phyloP scores from a whole-genome alignment of 2,888 invertebrate genomes.

The Heliconius ismenius region DNA sequence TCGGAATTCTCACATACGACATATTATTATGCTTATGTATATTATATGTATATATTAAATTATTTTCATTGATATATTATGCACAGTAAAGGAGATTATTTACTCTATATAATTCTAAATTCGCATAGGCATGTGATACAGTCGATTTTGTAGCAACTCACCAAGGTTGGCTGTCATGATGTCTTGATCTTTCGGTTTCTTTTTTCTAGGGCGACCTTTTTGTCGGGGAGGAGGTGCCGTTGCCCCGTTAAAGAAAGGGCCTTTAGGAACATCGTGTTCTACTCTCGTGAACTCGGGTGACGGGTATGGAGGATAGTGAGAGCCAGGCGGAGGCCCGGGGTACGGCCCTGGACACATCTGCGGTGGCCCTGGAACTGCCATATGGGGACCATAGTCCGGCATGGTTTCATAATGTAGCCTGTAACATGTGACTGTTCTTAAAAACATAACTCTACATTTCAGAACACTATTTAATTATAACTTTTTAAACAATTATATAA shows the following conservation, averaged over 20 bases:
- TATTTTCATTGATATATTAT: neutral
- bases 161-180: slow-evolving; percentile 92
- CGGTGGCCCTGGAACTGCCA: slow-evolving; percentile 82
- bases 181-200: slow-evolving; percentile 95
- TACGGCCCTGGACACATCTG: slow-evolving; percentile 82
- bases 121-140: slow-evolving; percentile 36
- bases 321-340: slow-evolving; percentile 71
- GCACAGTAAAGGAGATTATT: neutral
- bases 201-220: slow-evolving; percentile 95
- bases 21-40: neutral
- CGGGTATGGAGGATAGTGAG: slow-evolving; percentile 81
- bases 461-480: neutral
- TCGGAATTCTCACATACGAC: slow-evolving; percentile 51
- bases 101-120: slow-evolving; percentile 4
- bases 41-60: neutral
- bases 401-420: slow-evolving; percentile 79
- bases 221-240: slow-evolving; percentile 87
- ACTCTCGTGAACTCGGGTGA: slow-evolving; percentile 82
- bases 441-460: neutral
- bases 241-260: slow-evolving; percentile 82
- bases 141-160: slow-evolving; percentile 71
- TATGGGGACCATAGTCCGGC: slow-evolving; percentile 81
- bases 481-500: neutral
- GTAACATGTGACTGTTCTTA: slow-evolving; percentile 36
- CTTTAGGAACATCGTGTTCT: slow-evolving; percentile 76